Evolutionary conservation across 2,113 vertebrate genomes (phyloP), one percentile per base, ranked within the genome.

Genomic region (Meriones unguiculatus): DNA sequence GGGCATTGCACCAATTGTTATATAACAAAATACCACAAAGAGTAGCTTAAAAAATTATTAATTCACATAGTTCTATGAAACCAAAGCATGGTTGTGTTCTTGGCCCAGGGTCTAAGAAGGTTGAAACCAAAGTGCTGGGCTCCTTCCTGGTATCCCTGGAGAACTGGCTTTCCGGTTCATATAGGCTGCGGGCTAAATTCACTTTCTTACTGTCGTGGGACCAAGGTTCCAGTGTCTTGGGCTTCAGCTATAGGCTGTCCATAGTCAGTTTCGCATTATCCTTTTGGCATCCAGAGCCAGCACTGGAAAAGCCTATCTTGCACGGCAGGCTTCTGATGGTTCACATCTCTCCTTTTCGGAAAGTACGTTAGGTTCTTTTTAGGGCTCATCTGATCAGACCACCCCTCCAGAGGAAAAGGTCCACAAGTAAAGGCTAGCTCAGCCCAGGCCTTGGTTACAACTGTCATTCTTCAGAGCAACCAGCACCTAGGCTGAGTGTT

Each of bases 1-100:
- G 15, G 75, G 28, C 30, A 62, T 72, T 41, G 10, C 18, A 57
- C 89, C 94, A n/a, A 20, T 78, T 64, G 25, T 59, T 77, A 17
- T 54, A n/a, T 84, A 92, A 75, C 88, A 93, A 89, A 96, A 87
- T 32, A 76, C 35, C 32, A 80, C 59, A 86, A 92, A 88, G 22
- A 93, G 4, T 10, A 54, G 30, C 59, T 95, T 87, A 70, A 57
- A 50, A 67, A 25, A 3, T 87, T 52, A 32, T 52, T 96, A 91
- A 76, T 69, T 96, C 57, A 90, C 52, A 5, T 52, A 7, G 35
- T 92, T 96, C 54, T 73, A 4, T 57, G 65, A 28, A 77, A 76
- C 88, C 54, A 50, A 96, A 87, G 70, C 10, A 46, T 32, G 50
- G 7, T 7, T 52, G 38, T 41, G 25, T 90, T 78, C 78, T 91